Evolutionary conservation across 2,113 vertebrate species (phyloP).

Genomic region (Aegithalos caudatus): DNA sequence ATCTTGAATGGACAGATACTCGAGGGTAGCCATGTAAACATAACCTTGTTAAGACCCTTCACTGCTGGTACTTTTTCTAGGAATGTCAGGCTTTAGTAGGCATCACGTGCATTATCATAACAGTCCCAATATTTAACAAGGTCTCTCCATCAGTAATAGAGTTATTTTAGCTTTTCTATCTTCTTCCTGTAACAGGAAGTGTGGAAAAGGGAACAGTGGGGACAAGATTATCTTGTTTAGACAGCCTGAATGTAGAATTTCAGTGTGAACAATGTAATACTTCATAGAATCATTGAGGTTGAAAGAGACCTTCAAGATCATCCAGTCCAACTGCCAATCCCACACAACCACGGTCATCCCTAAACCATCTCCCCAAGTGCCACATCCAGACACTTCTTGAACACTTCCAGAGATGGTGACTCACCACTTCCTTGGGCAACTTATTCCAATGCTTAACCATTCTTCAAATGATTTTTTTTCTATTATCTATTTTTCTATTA

Average conservation of each 20-base stretch:
- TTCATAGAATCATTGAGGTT: not conserved
- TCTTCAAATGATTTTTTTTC: not conserved
- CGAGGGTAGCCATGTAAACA: not conserved
- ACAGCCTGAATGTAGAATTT: not conserved
- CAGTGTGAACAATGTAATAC: accelerated
- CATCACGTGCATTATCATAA: not conserved
- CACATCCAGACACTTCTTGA: not conserved
- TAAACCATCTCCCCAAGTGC: not conserved
- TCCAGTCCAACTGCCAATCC: not conserved
- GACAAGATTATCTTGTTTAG: not conserved
- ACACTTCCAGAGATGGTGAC: not conserved
- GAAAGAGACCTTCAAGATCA: not conserved
- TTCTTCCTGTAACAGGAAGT: not conserved
- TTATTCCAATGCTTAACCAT: not conserved
- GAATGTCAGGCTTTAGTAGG: not conserved
- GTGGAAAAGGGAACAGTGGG: not conserved
- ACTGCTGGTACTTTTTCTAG: not conserved
- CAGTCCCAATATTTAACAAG: not conserved
- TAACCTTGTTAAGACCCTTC: not conserved
- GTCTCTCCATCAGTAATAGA: not conserved
- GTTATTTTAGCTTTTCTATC: not conserved
- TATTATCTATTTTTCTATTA: not conserved
- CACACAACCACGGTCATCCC: too few species aligned
- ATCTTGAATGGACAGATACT: not conserved
- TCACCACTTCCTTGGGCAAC: not conserved